Evolutionary conservation across 2,888 invertebrate genomes (phyloP), one percentile per base, ranked within the genome.

Genomic region (Heliconius sara): DNA sequence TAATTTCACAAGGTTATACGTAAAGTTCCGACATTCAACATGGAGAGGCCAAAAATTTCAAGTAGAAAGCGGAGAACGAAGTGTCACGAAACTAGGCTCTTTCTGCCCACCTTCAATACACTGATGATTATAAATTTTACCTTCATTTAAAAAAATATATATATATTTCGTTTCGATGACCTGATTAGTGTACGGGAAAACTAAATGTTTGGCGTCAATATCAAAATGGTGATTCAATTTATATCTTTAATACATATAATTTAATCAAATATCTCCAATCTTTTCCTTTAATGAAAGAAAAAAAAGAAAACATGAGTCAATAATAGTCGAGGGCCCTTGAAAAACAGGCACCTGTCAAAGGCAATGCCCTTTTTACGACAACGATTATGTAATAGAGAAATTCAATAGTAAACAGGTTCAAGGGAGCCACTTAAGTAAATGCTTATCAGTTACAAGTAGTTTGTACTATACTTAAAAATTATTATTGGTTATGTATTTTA

Each of bases 271-370:
- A 52, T 22, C n/a, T 43, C 43, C 68, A 68, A 43, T 70, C 70
- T 70, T 65, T 39, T 65, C 43, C 6, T 65, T 30, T 27, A 27
- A 63, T 39, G 13, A 63, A 34, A n/a, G 27, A 63, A 65, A 75
- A 75, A 43, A 34, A 43, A n/a, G 25, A 27, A 34, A 63, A 25
- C 30, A 25, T 34, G 22, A 72, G 27, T 73, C 72, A 63, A 57
- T 39, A 72, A 43, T 52, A 25, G 34, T 57, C n/a, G 19, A 74
- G 70, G 9, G 78, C 78, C 70, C 82, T 79, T 79, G 60, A 66
- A 79, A 43, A 39, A 9, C n/a, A 71, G 9, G 47, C 79, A 83
- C 81, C 83, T 83, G 84, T 82, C 80, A 72, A 78, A 82, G 82
- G 67, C 77, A 80, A 72, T 82, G 82, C 79, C 77, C 80, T 80